Percentiles rank a stretch among this genome's conserved stretches.
Evolutionary conservation across 2,113 vertebrate species (phyloP).

Genomic region (Hippocampus comes): DNA sequence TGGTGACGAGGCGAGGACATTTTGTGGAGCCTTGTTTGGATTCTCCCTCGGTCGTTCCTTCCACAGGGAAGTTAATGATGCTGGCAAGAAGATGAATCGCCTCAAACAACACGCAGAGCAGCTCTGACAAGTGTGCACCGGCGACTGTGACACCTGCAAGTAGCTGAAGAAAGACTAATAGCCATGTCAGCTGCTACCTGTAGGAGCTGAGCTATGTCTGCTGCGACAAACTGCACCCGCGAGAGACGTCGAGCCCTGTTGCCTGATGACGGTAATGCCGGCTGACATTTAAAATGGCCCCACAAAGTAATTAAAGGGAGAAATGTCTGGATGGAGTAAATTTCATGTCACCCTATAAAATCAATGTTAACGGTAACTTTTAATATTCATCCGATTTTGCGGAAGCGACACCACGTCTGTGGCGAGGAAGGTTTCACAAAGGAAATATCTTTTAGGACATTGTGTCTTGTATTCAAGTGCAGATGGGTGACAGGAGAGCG

Average conservation of each 20-base stretch:
- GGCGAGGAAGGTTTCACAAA: neutral
- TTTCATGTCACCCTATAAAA: neutral
- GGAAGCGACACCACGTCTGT: neutral
- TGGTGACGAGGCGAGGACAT: constrained; percentile 80
- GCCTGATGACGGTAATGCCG: constrained; percentile 23
- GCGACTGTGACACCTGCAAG: constrained; percentile 82
- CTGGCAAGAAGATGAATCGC: constrained; percentile 97
- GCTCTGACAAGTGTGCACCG: constrained; percentile 81
- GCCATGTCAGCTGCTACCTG: constrained; percentile 72
- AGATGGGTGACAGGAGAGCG: constrained; percentile 3
- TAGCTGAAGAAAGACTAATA: constrained; percentile 75
- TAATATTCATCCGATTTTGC: neutral
- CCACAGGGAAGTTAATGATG: constrained; percentile 87
- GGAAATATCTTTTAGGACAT: constrained; percentile 3
- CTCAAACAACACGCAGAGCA: constrained; percentile 87
- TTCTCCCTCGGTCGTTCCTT: constrained; percentile 85
- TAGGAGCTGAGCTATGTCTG: constrained; percentile 71
- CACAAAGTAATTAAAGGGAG: constrained; percentile 15
- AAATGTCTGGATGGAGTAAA: constrained; percentile 2
- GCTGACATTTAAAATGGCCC: constrained; percentile 30
- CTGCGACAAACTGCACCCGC: constrained; percentile 37
- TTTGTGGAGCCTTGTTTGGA: constrained; percentile 79
- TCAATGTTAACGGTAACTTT: neutral
- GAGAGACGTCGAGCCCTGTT: constrained; percentile 26
- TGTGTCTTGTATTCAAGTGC: neutral